A percentile compares a stretch with the other conserved stretches of the same genome.
These are phyloP conservation scores for Pseudochaenichthys georgianus DNA, from an alignment of 2,797 vertebrate genomes.

Conservation along the genomic window DNA sequence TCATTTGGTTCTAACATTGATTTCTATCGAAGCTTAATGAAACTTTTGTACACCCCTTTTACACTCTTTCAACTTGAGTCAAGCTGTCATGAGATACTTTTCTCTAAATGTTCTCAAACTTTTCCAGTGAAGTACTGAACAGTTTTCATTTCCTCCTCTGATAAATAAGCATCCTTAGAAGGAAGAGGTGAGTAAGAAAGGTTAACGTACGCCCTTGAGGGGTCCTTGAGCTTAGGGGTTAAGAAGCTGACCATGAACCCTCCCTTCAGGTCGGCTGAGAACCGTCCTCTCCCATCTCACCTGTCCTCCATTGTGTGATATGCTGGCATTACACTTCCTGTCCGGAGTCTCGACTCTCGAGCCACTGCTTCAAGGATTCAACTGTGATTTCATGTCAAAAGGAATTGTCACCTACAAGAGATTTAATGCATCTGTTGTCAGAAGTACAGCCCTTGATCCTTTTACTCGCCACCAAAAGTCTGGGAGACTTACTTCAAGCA, in stretches of 20 bases:
- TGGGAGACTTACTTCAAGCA: background rate
- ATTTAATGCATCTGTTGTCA: slow-evolving; percentile 22
- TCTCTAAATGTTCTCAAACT: background rate
- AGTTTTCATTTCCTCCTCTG: background rate
- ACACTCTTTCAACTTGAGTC: slow-evolving; percentile 9
- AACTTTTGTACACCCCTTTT: too few species aligned
- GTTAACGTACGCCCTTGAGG: background rate
- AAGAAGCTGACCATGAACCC: background rate
- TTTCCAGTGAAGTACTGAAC: background rate
- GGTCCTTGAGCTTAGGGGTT: background rate
- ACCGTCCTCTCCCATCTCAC: background rate
- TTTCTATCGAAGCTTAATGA: too few species aligned
- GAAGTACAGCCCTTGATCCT: slow-evolving; percentile 12
- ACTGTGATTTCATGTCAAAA: background rate
- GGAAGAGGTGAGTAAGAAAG: background rate
- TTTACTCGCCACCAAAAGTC: slow-evolving; percentile 14
- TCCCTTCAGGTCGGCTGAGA: background rate
- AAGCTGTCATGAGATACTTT: background rate
- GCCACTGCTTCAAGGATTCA: slow-evolving; percentile 4
- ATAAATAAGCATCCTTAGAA: background rate
- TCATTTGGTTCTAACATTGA: too few species aligned
- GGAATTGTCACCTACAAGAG: slow-evolving; percentile 2
- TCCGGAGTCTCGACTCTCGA: slow-evolving; percentile 11
- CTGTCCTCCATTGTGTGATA: background rate
- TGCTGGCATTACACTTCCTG: background rate